Conservation (phyloP, 2,888 invertebrate genomes). For the Drosophila helvetica region DNA sequence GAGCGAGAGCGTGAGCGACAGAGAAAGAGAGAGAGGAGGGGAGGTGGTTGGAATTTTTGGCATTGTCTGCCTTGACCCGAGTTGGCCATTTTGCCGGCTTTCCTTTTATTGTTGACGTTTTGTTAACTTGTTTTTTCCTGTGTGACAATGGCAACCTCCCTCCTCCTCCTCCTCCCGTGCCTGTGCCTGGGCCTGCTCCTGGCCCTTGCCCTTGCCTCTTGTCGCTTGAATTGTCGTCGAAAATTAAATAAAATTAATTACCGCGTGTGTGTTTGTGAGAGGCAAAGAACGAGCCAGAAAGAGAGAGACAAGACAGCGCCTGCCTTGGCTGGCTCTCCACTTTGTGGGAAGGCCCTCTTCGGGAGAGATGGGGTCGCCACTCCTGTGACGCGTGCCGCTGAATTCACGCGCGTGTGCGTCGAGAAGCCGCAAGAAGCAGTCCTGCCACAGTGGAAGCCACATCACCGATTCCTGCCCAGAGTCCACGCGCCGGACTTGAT, state of each 20-base stretch:
- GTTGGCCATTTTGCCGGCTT: constrained; percentile 50
- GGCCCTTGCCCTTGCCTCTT: constrained; percentile 42
- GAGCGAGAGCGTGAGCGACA: not conserved
- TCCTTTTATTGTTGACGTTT: constrained; percentile 65
- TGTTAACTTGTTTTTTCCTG: constrained; percentile 79
- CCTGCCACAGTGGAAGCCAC: constrained; percentile 35
- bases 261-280: constrained; percentile 62
- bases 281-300: not conserved
- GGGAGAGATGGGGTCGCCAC: too few relatives aligned
- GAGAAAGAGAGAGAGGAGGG: too few relatives aligned
- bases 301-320: constrained; percentile 10
- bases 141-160: constrained; percentile 9
- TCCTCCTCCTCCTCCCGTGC: constrained; percentile 1
- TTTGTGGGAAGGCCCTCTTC: not conserved
- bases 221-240: constrained; percentile 75
- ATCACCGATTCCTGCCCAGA: not conserved
- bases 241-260: constrained; percentile 78
- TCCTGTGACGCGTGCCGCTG: constrained; percentile 24
- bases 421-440: constrained; percentile 24
- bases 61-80: constrained; percentile 38
- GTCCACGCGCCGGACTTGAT: too few relatives aligned
- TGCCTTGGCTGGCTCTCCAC: constrained; percentile 11
- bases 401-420: constrained; percentile 71
- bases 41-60: constrained; percentile 15
- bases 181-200: not conserved